Base-by-base conservation (phyloP, 2,113 vertebrate genomes). In the Piliocolobus tephrosceles region DNA sequence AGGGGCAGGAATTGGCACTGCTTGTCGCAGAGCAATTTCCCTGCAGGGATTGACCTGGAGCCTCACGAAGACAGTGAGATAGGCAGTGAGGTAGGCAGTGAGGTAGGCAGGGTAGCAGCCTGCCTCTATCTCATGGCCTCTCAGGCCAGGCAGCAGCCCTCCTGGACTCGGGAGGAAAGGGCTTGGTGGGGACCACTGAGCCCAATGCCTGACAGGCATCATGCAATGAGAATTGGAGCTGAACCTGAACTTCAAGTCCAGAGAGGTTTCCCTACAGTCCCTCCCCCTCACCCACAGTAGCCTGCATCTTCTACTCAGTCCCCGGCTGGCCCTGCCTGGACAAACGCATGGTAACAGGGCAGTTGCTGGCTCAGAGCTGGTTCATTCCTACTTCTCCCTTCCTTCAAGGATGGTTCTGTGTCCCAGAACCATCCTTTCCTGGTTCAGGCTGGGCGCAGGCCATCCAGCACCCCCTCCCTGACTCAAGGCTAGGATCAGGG, bases 1-100 rank as follows among this genome's bases (percentile, higher is more conserved):
- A 0, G 2, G 16, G 45, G 75, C 0, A 3, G 14, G 11, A 27
- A 5, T 64, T 30, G 0, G 6, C 27, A 22, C 4, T 18, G 52
- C 32, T 4, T 3, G 11, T 2, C 18, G 17, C 2, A 43, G 25
- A 61, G 30, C 23, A 7, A 2, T 55, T 45, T 43, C 38, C 38
- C 38, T 16, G 27, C 1, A 22, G 43, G 35, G 23, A 1, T n/a
- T 80, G 35, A 66, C 38, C 38, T 32, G 4, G 80, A 81, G 50
- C 8, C 32, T 76, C 35, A n/a, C 13, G n/a, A 1, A 14, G 32
- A 55, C 78, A 57, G 20, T 3, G 79, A 40, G 38, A 32, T 1
- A 27, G 47, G 2, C 47, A 47, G 47, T 43, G 43, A 6, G 43
- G 43, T 43, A 6, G 43, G 1, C 76, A 47, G 20, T 2, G 79